These are phyloP conservation scores for Eugnorisma glareosa DNA, from an alignment of 2,888 invertebrate species.

Conservation along the genomic window DNA sequence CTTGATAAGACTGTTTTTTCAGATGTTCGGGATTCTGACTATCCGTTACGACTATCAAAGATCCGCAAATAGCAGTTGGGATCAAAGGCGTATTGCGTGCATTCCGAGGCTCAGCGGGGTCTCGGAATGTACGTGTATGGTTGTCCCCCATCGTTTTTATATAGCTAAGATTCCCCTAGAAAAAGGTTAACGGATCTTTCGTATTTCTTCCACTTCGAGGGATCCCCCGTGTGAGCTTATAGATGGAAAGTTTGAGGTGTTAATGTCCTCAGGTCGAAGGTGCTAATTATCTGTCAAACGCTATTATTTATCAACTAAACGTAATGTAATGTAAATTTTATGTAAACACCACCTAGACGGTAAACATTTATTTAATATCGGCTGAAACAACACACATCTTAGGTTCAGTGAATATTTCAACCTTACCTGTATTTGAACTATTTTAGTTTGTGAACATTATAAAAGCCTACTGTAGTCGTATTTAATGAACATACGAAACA, in stretches of 20 bases:
- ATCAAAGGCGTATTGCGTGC: background rate
- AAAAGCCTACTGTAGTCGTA: background rate
- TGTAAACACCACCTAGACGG: constrained; percentile 17
- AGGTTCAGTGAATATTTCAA: background rate
- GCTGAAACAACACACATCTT: constrained; percentile 13
- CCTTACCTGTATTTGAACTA: background rate
- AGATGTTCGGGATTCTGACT: background rate
- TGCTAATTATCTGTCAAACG: constrained; percentile 38
- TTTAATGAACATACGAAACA: background rate
- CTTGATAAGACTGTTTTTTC: background rate
- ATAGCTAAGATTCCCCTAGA: background rate
- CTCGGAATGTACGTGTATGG: background rate
- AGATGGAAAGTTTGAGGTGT: constrained; percentile 10
- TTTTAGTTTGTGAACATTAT: background rate
- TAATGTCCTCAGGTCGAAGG: constrained; percentile 19
- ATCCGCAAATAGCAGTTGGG: background rate
- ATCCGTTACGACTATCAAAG: background rate
- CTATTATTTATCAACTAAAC: constrained; percentile 38
- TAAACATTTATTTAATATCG: constrained; percentile 23
- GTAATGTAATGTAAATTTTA: constrained; percentile 43
- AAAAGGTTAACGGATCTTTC: background rate
- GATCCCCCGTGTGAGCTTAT: background rate
- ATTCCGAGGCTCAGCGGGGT: background rate
- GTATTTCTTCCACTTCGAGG: background rate
- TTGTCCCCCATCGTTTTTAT: background rate